Conservation (phyloP, 2,888 invertebrate genomes). For the Zelleria hepariella region DNA sequence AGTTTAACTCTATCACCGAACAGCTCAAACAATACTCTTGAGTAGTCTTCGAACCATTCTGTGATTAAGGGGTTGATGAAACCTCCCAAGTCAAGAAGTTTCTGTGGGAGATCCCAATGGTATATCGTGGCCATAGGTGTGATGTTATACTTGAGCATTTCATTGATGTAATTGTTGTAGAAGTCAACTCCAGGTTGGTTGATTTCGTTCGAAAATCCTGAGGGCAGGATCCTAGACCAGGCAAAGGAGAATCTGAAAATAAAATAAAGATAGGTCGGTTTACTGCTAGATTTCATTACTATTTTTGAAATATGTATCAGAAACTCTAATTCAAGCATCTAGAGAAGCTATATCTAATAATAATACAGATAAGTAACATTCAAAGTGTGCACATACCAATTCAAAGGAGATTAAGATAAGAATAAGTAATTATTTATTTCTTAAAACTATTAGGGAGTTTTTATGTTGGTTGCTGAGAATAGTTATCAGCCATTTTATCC, state of each 20-base stretch:
- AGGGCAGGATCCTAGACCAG: constrained; percentile 76
- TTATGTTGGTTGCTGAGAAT: too few relatives aligned
- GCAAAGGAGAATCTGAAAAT: constrained; percentile 73
- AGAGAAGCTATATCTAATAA: too few relatives aligned
- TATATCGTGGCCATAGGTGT: constrained; percentile 69
- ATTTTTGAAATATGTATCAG: too few relatives aligned
- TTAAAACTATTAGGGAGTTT: too few relatives aligned
- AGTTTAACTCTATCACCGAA: constrained; percentile 63
- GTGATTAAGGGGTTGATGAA: constrained; percentile 67
- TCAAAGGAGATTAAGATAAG: too few relatives aligned
- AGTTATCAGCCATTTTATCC: too few relatives aligned
- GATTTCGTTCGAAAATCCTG: constrained; percentile 64
- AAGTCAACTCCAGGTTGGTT: constrained; percentile 75
- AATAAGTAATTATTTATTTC: too few relatives aligned
- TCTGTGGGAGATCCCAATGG: constrained; percentile 70
- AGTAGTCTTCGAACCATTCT: constrained; percentile 62
- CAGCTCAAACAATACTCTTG: constrained; percentile 51
- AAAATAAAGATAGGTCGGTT: too few relatives aligned
- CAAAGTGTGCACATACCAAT: too few relatives aligned
- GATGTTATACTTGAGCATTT: constrained; percentile 66
- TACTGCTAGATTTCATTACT: too few relatives aligned
- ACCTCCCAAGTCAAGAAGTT: constrained; percentile 65
- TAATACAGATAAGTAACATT: too few relatives aligned
- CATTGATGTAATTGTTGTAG: constrained; percentile 76
- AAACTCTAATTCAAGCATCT: too few relatives aligned